Evolutionary conservation across 2,888 invertebrate species (phyloP), one percentile per base, ranked within the genome.

Genomic region (Aphrophora alni): DNA sequence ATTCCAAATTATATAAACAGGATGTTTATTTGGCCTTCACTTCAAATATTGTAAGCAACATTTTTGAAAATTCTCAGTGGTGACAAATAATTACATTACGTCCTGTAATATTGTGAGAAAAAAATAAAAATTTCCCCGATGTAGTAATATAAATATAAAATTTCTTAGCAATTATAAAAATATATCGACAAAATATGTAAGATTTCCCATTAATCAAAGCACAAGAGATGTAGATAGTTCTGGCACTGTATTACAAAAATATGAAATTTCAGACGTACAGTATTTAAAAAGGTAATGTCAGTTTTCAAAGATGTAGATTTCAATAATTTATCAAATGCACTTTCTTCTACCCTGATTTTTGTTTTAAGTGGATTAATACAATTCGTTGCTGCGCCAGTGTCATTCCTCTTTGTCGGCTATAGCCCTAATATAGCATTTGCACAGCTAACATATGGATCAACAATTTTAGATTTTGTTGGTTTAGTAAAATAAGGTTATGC

Each of bases 381-480:
- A 0, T 86, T 87, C 75, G 84, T 84, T 12, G 81, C 85, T 17
- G 84, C 85, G 7, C 85, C 86, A 12, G 69, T 85, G 12, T 84
- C 84, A 44, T 86, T 86, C 82, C 51, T 86, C 4, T 59, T 84
- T 14, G 80, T 82, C 26, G 86, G 86, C 0, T 86, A 84, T 78
- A 82, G 84, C n/a, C 84, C 86, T 10, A 82, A 80, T 12, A 72
- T 87, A n/a, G 86, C 84, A n/a, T 82, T 84, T 69, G 85, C 87
- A 24, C 89, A 89, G 83, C 82, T 88, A 28, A 86, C 87, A 4
- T 89, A 88, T 86, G 88, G 88, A 27, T 89, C 89, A 1, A 84
- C 86, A 12, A 88, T 89, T 77, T 85, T 89, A 68, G 87, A 89
- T 24, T 89, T 89, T 83, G 84, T 89, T 5, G 89, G 89, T 38